Conservation (phyloP, 2,888 invertebrate species). For the Pheosia tremula region DNA sequence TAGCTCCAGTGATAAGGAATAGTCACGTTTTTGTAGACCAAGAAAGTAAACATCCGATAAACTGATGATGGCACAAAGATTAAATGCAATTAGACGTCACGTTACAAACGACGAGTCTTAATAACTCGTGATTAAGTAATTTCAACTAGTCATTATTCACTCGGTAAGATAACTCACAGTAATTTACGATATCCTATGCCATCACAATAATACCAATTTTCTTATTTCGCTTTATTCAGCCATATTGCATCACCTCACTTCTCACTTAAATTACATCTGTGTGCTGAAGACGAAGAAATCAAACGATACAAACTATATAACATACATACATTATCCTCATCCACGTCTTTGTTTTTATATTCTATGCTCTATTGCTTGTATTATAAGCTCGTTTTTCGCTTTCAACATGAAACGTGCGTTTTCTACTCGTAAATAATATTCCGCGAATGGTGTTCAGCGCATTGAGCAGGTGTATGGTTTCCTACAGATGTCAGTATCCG, state of each 20-base stretch:
- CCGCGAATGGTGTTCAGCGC: conserved; percentile 28
- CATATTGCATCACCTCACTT: neutral
- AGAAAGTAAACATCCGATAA: neutral
- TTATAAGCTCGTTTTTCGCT: conserved; percentile 36
- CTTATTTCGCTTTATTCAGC: conserved; percentile 13
- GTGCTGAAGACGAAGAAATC: too few relatives aligned
- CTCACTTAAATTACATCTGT: too few relatives aligned
- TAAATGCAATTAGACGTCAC: conserved; percentile 14
- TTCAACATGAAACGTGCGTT: conserved; percentile 32
- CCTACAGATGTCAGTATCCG: conserved; percentile 27
- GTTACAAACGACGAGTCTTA: conserved; percentile 14
- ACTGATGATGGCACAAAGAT: conserved; percentile 9
- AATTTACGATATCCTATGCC: conserved; percentile 46
- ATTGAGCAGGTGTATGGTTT: conserved; percentile 29
- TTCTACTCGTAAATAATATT: conserved; percentile 33
- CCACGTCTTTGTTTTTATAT: conserved; percentile 26
- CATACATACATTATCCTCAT: conserved; percentile 12
- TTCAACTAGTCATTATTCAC: conserved; percentile 39
- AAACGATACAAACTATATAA: too few relatives aligned
- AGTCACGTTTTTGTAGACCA: neutral
- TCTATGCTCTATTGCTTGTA: conserved; percentile 28
- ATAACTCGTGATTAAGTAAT: conserved; percentile 23
- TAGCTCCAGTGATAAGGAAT: neutral
- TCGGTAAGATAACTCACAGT: conserved; percentile 31
- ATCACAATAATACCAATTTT: conserved; percentile 19